phyloP scores from a whole-genome alignment of 1,140 invertebrate species.

The Bathynomus jamesi region DNA sequence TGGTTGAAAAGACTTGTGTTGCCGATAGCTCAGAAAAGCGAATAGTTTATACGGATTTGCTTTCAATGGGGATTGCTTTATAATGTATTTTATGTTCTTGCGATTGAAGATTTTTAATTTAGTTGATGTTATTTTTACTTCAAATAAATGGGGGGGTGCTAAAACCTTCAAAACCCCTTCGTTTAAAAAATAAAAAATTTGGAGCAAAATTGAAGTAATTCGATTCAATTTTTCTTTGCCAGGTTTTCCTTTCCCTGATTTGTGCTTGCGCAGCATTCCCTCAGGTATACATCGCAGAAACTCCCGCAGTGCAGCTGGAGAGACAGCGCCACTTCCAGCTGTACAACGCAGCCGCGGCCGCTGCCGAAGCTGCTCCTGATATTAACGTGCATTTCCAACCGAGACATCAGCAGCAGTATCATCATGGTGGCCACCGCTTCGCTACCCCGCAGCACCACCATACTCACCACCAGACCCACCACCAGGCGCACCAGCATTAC shows the following conservation, averaged over 20 bases:
- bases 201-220: too few relatives aligned
- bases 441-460: background rate
- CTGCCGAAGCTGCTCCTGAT: conserved; percentile 16
- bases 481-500: background rate
- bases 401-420: background rate
- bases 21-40: too few relatives aligned
- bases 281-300: conserved; percentile 9
- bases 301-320: conserved; percentile 14
- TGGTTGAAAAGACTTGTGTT: too few relatives aligned
- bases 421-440: background rate
- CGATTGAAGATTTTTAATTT: too few relatives aligned
- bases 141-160: too few relatives aligned
- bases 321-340: conserved; percentile 11
- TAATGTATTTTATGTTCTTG: too few relatives aligned
- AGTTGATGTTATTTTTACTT: too few relatives aligned
- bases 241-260: conserved; percentile 14
- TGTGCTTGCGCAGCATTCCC: conserved; percentile 6
- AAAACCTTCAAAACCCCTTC: too few relatives aligned
- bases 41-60: too few relatives aligned
- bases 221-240: background rate
- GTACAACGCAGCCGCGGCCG: conserved; percentile 5
- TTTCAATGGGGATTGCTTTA: too few relatives aligned
- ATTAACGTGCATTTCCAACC: background rate
- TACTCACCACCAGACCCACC: background rate
- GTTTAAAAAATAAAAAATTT: too few relatives aligned